phyloP scores from a whole-genome alignment of 23 tunicate species.

The Botrylloides violaceus region DNA sequence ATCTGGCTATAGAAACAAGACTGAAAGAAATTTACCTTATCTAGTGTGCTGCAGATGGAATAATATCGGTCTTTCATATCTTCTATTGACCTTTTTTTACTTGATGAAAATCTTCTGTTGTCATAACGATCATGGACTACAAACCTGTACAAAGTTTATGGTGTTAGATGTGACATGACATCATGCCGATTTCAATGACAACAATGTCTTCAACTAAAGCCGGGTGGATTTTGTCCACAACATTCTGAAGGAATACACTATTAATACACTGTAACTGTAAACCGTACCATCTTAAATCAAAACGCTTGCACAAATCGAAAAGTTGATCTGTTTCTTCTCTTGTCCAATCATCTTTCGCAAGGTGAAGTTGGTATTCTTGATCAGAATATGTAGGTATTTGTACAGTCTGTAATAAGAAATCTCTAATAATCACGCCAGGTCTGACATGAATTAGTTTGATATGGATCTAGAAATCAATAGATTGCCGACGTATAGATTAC shows the following conservation, averaged over 20 bases:
- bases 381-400: constrained; percentile 84
- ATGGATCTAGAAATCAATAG: no score
- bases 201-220: no score
- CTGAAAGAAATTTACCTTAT: constrained; percentile 42
- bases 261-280: no score
- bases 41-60: constrained; percentile 48
- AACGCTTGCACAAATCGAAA: constrained; percentile 57
- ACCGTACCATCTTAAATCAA: constrained; percentile 84
- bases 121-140: constrained; percentile 56
- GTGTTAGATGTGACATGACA: neutral
- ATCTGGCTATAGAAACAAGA: no score
- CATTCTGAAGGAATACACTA: no score
- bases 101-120: constrained; percentile 47
- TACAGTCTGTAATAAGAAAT: constrained; percentile 13
- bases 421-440: no score
- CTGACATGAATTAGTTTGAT: no score
- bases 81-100: constrained; percentile 42
- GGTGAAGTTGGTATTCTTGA: constrained; percentile 74
- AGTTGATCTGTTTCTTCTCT: constrained; percentile 78
- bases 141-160: neutral
- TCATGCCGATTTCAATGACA: neutral
- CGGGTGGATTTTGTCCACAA: no score
- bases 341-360: constrained; percentile 73
- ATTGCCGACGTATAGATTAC: no score
- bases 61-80: constrained; percentile 84